Percentiles rank a stretch among this genome's conserved stretches.
These are phyloP conservation scores for Merluccius polli DNA, from an alignment of 2,797 vertebrate species.

Conservation along the genomic window DNA sequence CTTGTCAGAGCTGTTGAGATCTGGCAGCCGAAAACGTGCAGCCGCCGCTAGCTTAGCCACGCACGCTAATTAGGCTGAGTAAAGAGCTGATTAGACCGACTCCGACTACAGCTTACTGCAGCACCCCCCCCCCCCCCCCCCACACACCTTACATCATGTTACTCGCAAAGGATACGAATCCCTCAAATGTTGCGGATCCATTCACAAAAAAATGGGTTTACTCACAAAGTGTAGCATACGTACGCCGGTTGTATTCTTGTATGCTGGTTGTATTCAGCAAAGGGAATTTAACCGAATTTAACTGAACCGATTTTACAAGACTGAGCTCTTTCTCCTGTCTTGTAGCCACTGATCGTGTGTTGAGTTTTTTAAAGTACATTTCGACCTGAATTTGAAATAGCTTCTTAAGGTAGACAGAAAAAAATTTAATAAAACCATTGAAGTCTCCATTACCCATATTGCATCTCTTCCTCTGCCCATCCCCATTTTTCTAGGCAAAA, in stretches of 20 bases:
- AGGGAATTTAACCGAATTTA: no score
- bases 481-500: constrained; percentile 65
- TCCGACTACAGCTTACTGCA: constrained; percentile 40
- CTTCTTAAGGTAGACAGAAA: no score
- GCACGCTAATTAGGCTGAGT: constrained; percentile 51
- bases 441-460: no score
- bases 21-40: constrained; percentile 43
- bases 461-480: no score
- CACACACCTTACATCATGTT: constrained; percentile 5
- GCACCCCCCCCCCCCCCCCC: neutral
- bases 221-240: no score
- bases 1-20: constrained; percentile 47
- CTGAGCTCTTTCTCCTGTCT: constrained; percentile 34
- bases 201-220: no score
- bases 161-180: neutral
- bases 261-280: no score
- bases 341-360: constrained; percentile 24
- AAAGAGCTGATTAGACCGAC: constrained; percentile 39
- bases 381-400: no score
- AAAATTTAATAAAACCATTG: no score
- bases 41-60: constrained; percentile 30
- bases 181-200: neutral
- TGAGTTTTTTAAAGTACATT: no score
- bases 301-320: no score
- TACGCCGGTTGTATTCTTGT: no score